Evolutionary conservation across 1,140 invertebrate species (phyloP), one percentile per base, ranked within the genome.

Genomic region (Mizuhopecten yessoensis): DNA sequence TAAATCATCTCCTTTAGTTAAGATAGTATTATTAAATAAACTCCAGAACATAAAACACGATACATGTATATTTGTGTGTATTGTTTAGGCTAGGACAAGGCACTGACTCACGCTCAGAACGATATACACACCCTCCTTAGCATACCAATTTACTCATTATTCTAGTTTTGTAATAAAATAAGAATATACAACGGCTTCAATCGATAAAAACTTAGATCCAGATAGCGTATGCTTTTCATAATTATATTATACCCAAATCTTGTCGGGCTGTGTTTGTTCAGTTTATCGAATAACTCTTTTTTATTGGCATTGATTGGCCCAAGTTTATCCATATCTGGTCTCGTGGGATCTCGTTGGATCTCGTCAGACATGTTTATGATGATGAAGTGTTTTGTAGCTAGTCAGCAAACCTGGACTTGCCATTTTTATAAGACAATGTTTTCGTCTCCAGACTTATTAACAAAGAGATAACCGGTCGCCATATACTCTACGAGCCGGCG

Each of bases 101-200:
- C 23, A 75, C 23, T 75, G 57, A 75, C 57, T 75, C 57, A 75
- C 57, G n/a, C n/a, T n/a, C 17, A 5, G 5, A 75, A 75, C 2
- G 5, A 29, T 75, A 29, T 29, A 75, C 17, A 45, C 9, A 45
- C 23, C 29, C 57, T 75, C 1, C 57, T n/a, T 75, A 29, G 23
- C n/a, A n/a, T n/a, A n/a, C n/a, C n/a, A n/a, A n/a, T n/a, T n/a
- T 75, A 75, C 57, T 75, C 57, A 75, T 75, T 75, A 75, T 75
- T 75, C 17, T 75, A 75, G 29, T 75, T 75, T 75, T n/a, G n/a
- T 29, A 75, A 75, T 75, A 75, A 75, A 75, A 29, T 3, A 29
- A n/a, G n/a, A 57, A 75, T 75, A 29, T 75, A 29, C 17, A 17
- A 29, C 45, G 5, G 5, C 57, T 75, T 75, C 57, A 17, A n/a